A percentile compares a stretch with the other conserved stretches of the same genome.
Conservation (phyloP, 2,888 invertebrate species). For the Tenthredo notha region DNA sequence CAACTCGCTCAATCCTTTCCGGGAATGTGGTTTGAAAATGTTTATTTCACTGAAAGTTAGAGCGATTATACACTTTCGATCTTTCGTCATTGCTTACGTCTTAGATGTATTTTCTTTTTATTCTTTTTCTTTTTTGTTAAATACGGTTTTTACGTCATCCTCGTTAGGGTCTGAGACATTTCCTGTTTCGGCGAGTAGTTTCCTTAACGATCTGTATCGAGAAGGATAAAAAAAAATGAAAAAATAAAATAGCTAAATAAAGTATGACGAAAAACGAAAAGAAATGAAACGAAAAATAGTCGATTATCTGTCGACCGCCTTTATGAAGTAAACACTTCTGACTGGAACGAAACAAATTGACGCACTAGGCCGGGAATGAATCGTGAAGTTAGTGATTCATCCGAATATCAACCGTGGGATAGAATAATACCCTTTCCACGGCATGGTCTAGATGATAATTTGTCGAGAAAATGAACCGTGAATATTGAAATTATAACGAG, state of each 20-base stretch:
- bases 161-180: constrained; percentile 27
- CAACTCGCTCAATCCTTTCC: too few species aligned
- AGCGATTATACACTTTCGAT: neutral
- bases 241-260: neutral
- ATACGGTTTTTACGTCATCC: constrained; percentile 6
- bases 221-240: neutral
- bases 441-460: neutral
- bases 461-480: neutral
- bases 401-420: constrained; percentile 18
- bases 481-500: neutral
- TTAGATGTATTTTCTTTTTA: neutral
- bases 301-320: constrained; percentile 17
- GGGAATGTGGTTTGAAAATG: too few species aligned
- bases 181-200: constrained; percentile 16
- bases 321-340: constrained; percentile 14
- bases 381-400: neutral
- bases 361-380: constrained; percentile 1
- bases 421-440: neutral
- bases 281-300: neutral
- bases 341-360: constrained; percentile 31
- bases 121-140: neutral
- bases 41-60: too few species aligned
- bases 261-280: neutral
- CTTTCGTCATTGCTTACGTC: neutral
- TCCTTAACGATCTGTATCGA: constrained; percentile 17